Percentiles rank a stretch among this genome's conserved stretches.
Conservation (phyloP, 2,888 invertebrate genomes). For the Acleris laterana region DNA sequence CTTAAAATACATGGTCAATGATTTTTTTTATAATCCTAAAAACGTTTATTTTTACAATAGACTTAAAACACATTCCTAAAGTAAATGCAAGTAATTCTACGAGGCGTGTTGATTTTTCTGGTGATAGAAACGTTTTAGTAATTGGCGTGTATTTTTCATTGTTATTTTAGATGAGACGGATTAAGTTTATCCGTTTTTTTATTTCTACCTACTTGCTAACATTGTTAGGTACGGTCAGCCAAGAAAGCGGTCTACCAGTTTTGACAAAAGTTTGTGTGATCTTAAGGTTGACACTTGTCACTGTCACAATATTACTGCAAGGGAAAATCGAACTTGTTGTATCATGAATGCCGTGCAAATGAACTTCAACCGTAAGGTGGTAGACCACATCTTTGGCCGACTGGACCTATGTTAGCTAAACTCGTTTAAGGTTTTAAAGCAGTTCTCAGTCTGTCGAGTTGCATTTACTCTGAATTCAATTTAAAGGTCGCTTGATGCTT, state of each 20-base stretch:
- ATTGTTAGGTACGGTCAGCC: too few species aligned
- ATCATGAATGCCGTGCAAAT: too few species aligned
- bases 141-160: slow-evolving; percentile 28
- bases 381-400: too few species aligned
- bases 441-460: neutral
- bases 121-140: slow-evolving; percentile 25
- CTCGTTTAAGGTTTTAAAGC: slow-evolving; percentile 8
- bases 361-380: too few species aligned
- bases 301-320: too few species aligned
- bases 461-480: neutral
- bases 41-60: slow-evolving; percentile 5
- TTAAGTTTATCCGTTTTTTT: slow-evolving; percentile 13
- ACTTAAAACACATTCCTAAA: slow-evolving; percentile 3
- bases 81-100: slow-evolving; percentile 12
- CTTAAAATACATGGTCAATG: slow-evolving; percentile 14
- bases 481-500: neutral
- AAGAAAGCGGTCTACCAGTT: too few species aligned
- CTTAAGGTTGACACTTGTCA: too few species aligned
- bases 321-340: too few species aligned
- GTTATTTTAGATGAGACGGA: slow-evolving; percentile 18
- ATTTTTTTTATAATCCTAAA: slow-evolving; percentile 4
- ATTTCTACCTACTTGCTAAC: too few species aligned
- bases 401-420: slow-evolving; percentile 8
- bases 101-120: slow-evolving; percentile 17
- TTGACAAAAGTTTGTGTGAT: too few species aligned